Conservation (phyloP, 2,113 vertebrate genomes). For the Heloderma charlesbogerti region DNA sequence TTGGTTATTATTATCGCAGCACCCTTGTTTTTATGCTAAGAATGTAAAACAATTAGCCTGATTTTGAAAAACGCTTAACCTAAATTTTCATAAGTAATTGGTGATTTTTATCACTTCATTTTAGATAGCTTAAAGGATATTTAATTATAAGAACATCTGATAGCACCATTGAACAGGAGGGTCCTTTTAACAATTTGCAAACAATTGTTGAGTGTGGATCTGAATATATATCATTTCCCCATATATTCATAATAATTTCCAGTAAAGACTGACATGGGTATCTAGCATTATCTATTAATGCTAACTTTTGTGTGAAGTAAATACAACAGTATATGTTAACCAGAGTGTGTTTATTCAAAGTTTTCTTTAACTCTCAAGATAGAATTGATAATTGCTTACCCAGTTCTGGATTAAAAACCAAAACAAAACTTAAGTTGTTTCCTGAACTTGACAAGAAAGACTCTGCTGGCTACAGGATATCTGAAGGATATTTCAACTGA, state of each 20-base stretch:
- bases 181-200: not conserved
- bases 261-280: not conserved
- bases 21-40: not conserved
- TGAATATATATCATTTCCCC: not conserved
- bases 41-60: slow-evolving; percentile 2
- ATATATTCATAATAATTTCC: not conserved
- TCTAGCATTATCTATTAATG: not conserved
- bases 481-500: no score
- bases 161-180: not conserved
- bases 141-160: not conserved
- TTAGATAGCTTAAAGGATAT: not conserved
- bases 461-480: not conserved
- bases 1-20: slow-evolving; percentile 6
- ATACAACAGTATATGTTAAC: no score
- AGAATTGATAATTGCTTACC: not conserved
- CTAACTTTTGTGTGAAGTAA: no score
- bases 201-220: not conserved
- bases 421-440: not conserved
- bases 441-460: not conserved
- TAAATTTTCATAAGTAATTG: not conserved
- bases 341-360: not conserved
- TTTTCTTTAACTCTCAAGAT: no score
- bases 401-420: not conserved
- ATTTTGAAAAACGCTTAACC: slow-evolving; percentile 1
- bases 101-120: not conserved